Evolutionary conservation across 2,888 invertebrate genomes (phyloP), one percentile per base, ranked within the genome.

Genomic region (Corbicula japonica): DNA sequence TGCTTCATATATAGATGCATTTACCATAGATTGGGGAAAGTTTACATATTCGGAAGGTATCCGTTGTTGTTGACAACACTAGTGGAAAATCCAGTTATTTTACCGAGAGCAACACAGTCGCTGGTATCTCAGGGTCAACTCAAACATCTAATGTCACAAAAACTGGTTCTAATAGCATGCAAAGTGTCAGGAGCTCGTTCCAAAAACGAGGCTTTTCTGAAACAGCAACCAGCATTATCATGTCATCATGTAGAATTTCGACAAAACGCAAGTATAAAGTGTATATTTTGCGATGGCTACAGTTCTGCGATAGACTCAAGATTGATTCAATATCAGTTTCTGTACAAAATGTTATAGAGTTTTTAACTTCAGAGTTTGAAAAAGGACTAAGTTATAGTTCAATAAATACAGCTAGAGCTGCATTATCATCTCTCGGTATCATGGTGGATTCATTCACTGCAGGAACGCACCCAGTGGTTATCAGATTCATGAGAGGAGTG

Each of bases 111-210:
- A 66, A 23, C 26, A 21, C 28, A 34, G 10, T 23, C 58, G n/a
- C 23, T 54, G 12, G 15, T 62, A 2, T 54, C 61, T 2, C 6
- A 62, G 0, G 26, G 48, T 0, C 8, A 1, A 3, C 26, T 32
- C 12, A 28, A 26, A 15, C 76, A 76, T 72, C 68, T 65, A 41
- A 30, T 76, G n/a, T 10, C 21, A 15, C 23, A 72, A 23, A 65
- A 71, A 32, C 28, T 80, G 23, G 38, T 48, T n/a, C 30, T 80
- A 21, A 66, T 80, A 35, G 76, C 58, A 41, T 80, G 76, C 54
- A 48, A 35, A 30, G 32, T 80, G 46, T 80, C 73, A 54, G 80
- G 68, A n/a, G n/a, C 56, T 32, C 28, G 4, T 76, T 68, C 46
- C 35, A 63, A 80, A 44, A 44, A 32, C 34, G 70, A 68, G 61